Conservation (phyloP, 2,113 vertebrate genomes). For the Lophochroa leadbeateri region DNA sequence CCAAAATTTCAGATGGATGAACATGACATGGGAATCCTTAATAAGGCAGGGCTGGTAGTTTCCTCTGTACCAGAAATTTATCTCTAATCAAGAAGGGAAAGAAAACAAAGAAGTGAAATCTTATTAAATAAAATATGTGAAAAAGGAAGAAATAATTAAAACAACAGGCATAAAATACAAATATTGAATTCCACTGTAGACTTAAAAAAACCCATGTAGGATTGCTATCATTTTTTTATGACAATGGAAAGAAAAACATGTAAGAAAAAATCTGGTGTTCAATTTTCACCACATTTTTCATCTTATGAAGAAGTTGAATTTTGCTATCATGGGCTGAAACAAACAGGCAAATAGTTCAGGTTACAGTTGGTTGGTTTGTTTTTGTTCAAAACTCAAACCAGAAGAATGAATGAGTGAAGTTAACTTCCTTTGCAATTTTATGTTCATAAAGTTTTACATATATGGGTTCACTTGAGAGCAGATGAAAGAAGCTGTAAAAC, state of each 20-base stretch:
- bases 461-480: neutral
- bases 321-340: neutral
- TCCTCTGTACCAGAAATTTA: neutral
- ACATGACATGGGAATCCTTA: neutral
- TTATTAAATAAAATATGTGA: neutral
- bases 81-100: neutral
- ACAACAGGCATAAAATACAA: neutral
- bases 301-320: neutral
- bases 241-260: neutral
- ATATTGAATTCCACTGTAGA: neutral
- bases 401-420: neutral
- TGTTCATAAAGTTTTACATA: neutral
- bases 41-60: accelerated
- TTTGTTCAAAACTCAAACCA: neutral
- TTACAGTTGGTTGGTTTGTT: neutral
- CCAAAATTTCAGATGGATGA: neutral
- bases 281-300: neutral
- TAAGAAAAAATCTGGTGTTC: neutral
- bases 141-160: neutral
- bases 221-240: neutral
- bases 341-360: neutral
- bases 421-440: neutral
- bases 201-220: neutral
- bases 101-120: neutral
- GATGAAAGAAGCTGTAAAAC: neutral